Percentiles rank a stretch among this genome's conserved stretches.
These are phyloP conservation scores for Engystomops pustulosus DNA, from an alignment of 2,113 vertebrate species.

Conservation along the genomic window DNA sequence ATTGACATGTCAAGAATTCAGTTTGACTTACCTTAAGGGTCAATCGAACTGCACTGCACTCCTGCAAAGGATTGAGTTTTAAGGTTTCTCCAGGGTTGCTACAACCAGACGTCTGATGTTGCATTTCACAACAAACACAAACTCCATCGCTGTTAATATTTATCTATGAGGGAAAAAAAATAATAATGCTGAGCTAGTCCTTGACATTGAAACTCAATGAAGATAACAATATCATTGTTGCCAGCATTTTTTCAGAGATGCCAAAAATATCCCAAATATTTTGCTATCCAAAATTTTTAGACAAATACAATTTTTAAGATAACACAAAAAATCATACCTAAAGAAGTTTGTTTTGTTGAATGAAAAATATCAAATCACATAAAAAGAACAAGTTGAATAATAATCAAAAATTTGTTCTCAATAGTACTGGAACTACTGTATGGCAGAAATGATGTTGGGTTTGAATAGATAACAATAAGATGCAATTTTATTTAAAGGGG, in stretches of 20 bases:
- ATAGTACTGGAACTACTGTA: no score
- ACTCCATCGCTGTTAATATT: conserved; percentile 95
- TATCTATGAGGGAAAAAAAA: conserved; percentile 71
- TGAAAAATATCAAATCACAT: no score
- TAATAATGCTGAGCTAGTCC: not conserved
- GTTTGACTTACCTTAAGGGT: conserved; percentile 85
- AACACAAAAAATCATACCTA: no score
- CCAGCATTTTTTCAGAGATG: not conserved
- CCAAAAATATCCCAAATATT: not conserved
- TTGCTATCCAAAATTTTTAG: not conserved
- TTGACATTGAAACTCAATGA: not conserved
- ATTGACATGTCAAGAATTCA: not conserved
- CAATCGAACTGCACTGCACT: conserved; percentile 91
- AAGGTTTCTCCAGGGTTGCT: conserved; percentile 93
- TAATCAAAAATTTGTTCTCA: no score
- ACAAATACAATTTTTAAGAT: not conserved
- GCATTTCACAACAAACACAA: conserved; percentile 95
- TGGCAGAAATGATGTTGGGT: no score
- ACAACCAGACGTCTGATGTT: conserved; percentile 91
- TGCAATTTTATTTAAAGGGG: no score
- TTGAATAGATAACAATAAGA: no score
- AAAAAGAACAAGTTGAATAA: no score
- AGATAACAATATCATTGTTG: not conserved
- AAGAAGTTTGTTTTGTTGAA: no score
- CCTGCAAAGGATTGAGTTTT: conserved; percentile 91